phyloP scores from a whole-genome alignment of 2,113 vertebrate species.

The Daphoenositta chrysoptera region DNA sequence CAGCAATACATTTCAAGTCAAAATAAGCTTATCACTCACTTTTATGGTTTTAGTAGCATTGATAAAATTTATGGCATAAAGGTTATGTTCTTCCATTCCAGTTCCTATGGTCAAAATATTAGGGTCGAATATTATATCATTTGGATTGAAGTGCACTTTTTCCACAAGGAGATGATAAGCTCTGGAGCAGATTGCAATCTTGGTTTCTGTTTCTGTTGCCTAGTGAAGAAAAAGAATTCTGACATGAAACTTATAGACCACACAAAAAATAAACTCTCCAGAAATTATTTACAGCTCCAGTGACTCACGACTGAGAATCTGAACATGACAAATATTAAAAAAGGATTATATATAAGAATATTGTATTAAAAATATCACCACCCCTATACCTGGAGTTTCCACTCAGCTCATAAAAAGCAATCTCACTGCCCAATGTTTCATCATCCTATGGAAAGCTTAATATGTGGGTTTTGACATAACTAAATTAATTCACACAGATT shows the following conservation, averaged over 20 bases:
- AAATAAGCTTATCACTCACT: conserved; percentile 70
- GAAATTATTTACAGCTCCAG: background rate
- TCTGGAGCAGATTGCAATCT: conserved; percentile 86
- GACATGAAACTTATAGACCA: background rate
- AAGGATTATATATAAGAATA: background rate
- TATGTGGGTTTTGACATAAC: background rate
- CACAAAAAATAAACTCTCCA: background rate
- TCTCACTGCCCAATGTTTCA: background rate
- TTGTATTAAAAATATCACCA: background rate
- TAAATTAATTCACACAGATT: background rate
- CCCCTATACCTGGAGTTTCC: background rate
- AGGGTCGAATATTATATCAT: conserved; percentile 97
- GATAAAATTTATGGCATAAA: conserved; percentile 91
- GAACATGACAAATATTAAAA: background rate
- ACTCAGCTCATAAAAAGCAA: background rate
- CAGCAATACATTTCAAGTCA: background rate
- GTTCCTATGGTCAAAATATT: conserved; percentile 98
- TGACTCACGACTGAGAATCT: background rate
- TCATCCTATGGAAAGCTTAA: background rate
- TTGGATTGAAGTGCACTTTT: conserved; percentile 85
- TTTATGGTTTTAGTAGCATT: conserved; percentile 87
- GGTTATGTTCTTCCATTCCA: conserved; percentile 94
- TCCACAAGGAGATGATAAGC: conserved; percentile 86
- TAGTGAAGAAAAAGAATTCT: conserved; percentile 47
- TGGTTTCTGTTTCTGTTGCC: conserved; percentile 88